Percentiles rank a stretch among this genome's conserved stretches.
phyloP scores from a whole-genome alignment of 2,113 vertebrate species.

The Montifringilla adamsi region DNA sequence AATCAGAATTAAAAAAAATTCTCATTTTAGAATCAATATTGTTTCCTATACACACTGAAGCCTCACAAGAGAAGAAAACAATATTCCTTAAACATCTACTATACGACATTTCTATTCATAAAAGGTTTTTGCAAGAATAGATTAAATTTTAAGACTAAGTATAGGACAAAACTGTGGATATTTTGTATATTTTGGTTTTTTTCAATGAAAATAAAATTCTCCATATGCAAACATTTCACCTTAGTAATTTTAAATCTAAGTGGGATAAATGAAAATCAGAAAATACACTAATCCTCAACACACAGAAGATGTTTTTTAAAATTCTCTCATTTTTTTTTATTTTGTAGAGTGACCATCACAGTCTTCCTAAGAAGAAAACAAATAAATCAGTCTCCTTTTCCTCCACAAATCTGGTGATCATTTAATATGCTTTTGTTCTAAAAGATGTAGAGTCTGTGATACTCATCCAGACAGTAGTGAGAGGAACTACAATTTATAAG shows the following conservation, averaged over 20 bases:
- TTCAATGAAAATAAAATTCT: background rate
- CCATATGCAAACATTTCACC: background rate
- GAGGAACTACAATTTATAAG: background rate
- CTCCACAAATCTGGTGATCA: background rate
- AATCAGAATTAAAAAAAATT: background rate
- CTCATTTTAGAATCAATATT: background rate
- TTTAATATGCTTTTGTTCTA: background rate
- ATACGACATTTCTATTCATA: background rate
- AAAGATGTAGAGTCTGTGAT: background rate
- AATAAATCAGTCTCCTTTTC: background rate
- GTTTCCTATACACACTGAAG: background rate
- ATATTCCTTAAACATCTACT: background rate
- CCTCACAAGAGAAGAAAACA: background rate
- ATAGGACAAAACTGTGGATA: background rate
- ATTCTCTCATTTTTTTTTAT: background rate
- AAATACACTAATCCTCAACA: background rate
- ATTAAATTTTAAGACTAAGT: background rate
- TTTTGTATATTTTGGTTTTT: background rate
- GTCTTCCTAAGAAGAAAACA: background rate
- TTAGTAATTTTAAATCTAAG: background rate
- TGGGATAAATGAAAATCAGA: background rate
- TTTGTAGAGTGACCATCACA: background rate
- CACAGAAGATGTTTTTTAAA: background rate
- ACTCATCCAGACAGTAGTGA: background rate
- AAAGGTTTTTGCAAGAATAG: background rate